These are phyloP conservation scores for Sebastes itinus DNA, from an alignment of 2,797 vertebrate species.

Conservation along the genomic window DNA sequence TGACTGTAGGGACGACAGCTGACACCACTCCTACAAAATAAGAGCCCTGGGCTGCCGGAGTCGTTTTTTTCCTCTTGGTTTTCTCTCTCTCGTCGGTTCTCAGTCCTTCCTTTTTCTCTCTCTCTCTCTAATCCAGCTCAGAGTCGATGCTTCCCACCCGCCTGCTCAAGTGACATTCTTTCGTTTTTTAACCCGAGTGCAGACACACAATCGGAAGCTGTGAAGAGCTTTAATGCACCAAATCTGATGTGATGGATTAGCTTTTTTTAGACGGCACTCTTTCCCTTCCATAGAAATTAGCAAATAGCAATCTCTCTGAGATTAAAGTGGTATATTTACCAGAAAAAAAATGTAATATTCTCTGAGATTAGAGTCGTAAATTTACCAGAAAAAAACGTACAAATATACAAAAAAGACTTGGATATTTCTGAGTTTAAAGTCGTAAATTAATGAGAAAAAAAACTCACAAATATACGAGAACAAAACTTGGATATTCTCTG, in stretches of 20 bases:
- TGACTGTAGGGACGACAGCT: slow-evolving; percentile 76
- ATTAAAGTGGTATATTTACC: no score
- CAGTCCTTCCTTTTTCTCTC: neutral
- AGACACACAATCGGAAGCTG: neutral
- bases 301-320: no score
- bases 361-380: no score
- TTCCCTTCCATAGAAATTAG: no score
- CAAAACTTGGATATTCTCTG: no score
- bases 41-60: slow-evolving; percentile 74
- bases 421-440: no score
- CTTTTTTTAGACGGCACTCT: no score
- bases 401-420: no score
- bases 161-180: neutral
- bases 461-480: no score
- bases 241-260: neutral
- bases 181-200: neutral
- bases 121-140: neutral
- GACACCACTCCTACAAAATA: slow-evolving; percentile 85
- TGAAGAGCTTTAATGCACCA: neutral
- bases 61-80: slow-evolving; percentile 61
- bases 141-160: neutral
- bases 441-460: no score
- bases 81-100: neutral
- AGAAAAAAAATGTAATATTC: no score
- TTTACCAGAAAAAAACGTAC: no score